Evolutionary conservation across 92 coral and sea anemone genomes (phyloP).

Genomic region (Hydrozoanthus gracilis): DNA sequence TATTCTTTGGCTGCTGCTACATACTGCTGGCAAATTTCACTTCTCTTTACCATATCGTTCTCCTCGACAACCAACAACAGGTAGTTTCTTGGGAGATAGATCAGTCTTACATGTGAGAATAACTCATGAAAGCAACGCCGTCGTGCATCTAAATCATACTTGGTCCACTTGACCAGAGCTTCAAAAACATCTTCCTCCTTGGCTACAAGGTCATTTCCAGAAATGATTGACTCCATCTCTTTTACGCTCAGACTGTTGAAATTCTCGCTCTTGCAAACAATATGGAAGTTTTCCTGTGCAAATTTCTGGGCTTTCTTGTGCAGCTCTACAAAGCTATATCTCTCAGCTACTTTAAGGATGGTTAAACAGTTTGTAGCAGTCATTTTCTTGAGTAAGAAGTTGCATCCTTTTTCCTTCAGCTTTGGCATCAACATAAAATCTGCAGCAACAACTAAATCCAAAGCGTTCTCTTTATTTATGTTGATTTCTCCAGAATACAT

Average conservation of each 20-base stretch:
- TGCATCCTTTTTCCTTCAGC: constrained; percentile 72
- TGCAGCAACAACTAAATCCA: constrained; percentile 76
- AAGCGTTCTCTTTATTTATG: constrained; percentile 64
- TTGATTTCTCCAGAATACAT: constrained; percentile 80
- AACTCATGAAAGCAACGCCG: constrained; percentile 75
- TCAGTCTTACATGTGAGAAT: constrained; percentile 74
- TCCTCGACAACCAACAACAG: constrained; percentile 72
- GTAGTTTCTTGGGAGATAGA: constrained; percentile 79
- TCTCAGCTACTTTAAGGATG: constrained; percentile 83
- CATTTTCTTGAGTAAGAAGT: constrained; percentile 72
- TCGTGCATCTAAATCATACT: constrained; percentile 65
- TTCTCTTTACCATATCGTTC: constrained; percentile 65
- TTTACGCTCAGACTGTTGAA: constrained; percentile 72
- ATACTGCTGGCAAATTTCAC: constrained; percentile 63
- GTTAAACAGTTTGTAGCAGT: constrained; percentile 86
- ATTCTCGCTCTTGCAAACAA: constrained; percentile 69
- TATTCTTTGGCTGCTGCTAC: constrained; percentile 67
- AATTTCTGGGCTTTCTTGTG: constrained; percentile 74
- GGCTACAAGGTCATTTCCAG: constrained; percentile 92
- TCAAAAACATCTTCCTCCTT: constrained; percentile 89
- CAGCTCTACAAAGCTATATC: constrained; percentile 71
- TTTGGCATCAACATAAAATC: constrained; percentile 78
- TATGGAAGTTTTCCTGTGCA: constrained; percentile 83
- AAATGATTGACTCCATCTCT: constrained; percentile 80
- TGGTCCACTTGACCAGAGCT: constrained; percentile 83